Evolutionary conservation across 1,140 invertebrate genomes (phyloP).

Genomic region (Acyrthosiphon pisum): DNA sequence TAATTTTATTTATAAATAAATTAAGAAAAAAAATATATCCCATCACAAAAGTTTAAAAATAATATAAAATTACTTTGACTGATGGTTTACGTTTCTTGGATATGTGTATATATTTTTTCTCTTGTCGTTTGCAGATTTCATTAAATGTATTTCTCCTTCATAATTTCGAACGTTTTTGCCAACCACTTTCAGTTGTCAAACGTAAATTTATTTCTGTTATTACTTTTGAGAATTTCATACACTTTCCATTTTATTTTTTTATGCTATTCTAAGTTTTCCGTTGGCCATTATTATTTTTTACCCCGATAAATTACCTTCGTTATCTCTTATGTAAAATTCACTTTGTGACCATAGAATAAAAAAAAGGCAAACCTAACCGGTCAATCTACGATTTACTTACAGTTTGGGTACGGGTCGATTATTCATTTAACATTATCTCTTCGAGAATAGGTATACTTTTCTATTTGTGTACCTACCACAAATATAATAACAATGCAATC

Average conservation of each 20-base stretch:
- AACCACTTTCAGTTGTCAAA: slow-evolving; percentile 1
- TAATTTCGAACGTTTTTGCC: not conserved
- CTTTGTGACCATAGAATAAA: not conserved
- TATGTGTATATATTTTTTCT: not conserved
- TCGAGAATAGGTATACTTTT: not conserved
- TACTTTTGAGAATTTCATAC: not conserved
- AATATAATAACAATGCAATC: not conserved
- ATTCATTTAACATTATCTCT: not conserved
- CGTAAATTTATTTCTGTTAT: not conserved
- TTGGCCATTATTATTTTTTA: not conserved
- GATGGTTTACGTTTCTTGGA: not conserved
- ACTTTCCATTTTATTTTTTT: not conserved
- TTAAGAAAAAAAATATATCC: not conserved
- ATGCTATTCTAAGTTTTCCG: not conserved
- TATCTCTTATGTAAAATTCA: not conserved
- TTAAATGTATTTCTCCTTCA: not conserved
- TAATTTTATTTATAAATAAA: not conserved
- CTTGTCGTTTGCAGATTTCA: not conserved
- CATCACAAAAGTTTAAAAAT: not conserved
- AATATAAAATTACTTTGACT: not conserved
- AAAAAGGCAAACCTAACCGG: not conserved
- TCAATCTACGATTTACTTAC: not conserved
- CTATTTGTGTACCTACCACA: not conserved
- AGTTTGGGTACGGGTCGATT: not conserved
- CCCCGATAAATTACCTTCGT: not conserved